phyloP scores from a whole-genome alignment of 2,888 invertebrate species.

The Bombylius discolor region DNA sequence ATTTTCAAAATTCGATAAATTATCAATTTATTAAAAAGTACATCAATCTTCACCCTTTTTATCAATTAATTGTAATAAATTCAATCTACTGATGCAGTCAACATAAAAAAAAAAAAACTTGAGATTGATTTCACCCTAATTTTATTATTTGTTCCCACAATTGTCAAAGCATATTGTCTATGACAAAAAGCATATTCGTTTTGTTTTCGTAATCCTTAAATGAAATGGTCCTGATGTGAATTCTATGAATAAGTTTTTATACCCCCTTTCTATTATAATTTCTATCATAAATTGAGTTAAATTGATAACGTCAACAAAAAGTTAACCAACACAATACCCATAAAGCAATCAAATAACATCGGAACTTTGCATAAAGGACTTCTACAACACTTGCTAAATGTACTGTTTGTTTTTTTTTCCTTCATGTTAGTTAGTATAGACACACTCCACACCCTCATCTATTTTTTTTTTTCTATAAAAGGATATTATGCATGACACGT shows the following conservation, averaged over 20 bases:
- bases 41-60: no score
- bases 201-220: no score
- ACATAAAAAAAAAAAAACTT: background rate
- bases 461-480: background rate
- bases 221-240: no score
- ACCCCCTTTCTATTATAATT: no score
- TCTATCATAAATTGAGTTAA: background rate
- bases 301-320: background rate
- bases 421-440: background rate
- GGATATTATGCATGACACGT: background rate
- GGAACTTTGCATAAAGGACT: background rate
- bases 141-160: background rate
- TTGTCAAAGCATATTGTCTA: background rate
- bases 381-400: background rate
- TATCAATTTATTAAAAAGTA: no score
- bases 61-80: no score
- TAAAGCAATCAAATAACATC: background rate
- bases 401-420: background rate
- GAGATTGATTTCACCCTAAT: background rate
- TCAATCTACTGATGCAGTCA: no score
- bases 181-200: background rate
- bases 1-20: no score
- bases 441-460: background rate
- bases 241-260: no score
- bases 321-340: background rate